phyloP scores from a whole-genome alignment of 2,888 invertebrate species.

The Amphiduros pacificus region DNA sequence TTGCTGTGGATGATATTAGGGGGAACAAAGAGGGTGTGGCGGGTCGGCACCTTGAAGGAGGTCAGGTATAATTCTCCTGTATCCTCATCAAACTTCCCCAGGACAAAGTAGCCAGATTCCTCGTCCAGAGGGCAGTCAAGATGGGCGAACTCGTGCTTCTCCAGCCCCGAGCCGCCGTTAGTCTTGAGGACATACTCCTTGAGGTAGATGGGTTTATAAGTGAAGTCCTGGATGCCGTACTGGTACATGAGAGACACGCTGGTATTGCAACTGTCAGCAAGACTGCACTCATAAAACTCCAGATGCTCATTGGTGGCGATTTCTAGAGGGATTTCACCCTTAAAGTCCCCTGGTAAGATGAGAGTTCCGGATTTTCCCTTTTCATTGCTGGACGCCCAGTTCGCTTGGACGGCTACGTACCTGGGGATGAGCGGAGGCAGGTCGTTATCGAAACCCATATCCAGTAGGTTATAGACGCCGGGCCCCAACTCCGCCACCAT shows the following conservation, averaged over 20 bases:
- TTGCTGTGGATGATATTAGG: conserved; percentile 19
- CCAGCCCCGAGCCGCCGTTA: conserved; percentile 29
- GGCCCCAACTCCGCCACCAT: conserved; percentile 31
- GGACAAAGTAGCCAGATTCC: conserved; percentile 29
- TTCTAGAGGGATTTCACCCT: conserved; percentile 27
- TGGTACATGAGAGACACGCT: conserved; percentile 23
- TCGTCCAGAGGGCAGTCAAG: conserved; percentile 33
- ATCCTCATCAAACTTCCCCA: conserved; percentile 24
- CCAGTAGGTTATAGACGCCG: conserved; percentile 29
- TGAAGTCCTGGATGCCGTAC: conserved; percentile 34
- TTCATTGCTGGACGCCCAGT: conserved; percentile 25
- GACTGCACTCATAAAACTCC: conserved; percentile 29
- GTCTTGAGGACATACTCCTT: conserved; percentile 27
- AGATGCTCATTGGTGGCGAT: conserved; percentile 31
- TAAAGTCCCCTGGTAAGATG: conserved; percentile 20
- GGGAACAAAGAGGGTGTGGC: conserved; percentile 24
- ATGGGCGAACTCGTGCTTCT: conserved; percentile 33
- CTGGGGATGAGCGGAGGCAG: conserved; percentile 26
- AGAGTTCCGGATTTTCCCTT: conserved; percentile 24
- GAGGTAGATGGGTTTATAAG: conserved; percentile 32
- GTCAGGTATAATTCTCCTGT: conserved; percentile 25
- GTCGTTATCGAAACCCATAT: conserved; percentile 29
- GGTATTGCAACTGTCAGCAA: conserved; percentile 25
- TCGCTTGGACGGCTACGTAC: conserved; percentile 22
- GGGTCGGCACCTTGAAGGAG: conserved; percentile 20